Conservation (phyloP, 2,888 invertebrate species). For the Zygothrica quintamaculata region DNA sequence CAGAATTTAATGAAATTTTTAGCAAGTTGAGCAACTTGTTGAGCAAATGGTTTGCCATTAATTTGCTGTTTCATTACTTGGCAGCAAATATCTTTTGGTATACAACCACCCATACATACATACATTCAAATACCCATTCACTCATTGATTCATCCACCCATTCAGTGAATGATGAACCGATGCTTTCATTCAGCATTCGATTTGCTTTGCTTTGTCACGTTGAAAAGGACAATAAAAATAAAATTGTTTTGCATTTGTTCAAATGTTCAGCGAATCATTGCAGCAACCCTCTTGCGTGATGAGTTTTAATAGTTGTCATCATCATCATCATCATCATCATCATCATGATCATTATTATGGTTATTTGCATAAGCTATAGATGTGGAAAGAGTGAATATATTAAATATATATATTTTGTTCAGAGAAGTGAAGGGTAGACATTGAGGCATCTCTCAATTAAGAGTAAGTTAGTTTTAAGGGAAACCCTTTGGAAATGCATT, state of each 20-base stretch:
- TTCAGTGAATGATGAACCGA: background rate
- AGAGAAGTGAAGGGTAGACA: background rate
- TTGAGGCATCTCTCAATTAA: conserved; percentile 7
- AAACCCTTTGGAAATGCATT: background rate
- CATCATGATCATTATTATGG: too few relatives aligned
- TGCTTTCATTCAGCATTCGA: background rate
- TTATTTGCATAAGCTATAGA: too few relatives aligned
- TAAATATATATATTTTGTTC: too few relatives aligned
- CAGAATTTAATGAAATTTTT: conserved; percentile 57
- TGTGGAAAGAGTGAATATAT: conserved; percentile 43
- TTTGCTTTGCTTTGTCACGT: conserved; percentile 43
- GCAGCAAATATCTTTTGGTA: conserved; percentile 52
- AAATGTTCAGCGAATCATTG: conserved; percentile 46
- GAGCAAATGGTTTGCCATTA: conserved; percentile 47
- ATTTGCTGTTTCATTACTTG: conserved; percentile 21
- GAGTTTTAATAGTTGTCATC: conserved; percentile 5
- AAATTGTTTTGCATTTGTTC: conserved; percentile 53
- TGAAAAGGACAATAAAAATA: conserved; percentile 27
- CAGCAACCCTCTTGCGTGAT: conserved; percentile 47
- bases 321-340: background rate
- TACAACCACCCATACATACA: conserved; percentile 13
- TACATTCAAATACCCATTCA: too few relatives aligned
- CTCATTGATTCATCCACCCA: conserved; percentile 11
- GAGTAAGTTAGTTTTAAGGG: background rate
- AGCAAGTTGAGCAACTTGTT: conserved; percentile 49